A percentile compares a stretch with the other conserved stretches of the same genome.
Conservation (phyloP, 2,888 invertebrate genomes). For the Lomographa bimaculata region DNA sequence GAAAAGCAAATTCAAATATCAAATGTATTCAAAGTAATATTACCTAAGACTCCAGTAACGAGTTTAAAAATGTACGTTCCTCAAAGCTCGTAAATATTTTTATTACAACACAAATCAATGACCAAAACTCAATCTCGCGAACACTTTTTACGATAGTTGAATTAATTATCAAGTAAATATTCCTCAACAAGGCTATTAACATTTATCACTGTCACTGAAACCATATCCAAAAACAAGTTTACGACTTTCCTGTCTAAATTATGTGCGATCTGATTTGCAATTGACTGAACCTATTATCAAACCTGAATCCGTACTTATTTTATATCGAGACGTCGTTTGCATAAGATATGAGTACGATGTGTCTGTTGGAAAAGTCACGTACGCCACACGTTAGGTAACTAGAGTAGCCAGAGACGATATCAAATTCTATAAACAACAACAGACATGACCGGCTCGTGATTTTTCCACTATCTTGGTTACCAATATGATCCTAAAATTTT, state of each 20-base stretch:
- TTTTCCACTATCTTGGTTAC: slow-evolving; percentile 39
- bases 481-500: too few relatives aligned
- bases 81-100: too few relatives aligned
- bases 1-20: too few relatives aligned
- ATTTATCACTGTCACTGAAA: background rate
- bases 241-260: slow-evolving; percentile 4
- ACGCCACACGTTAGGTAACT: slow-evolving; percentile 7
- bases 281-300: slow-evolving; percentile 8
- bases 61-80: too few relatives aligned
- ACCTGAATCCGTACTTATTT: slow-evolving; percentile 6
- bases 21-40: too few relatives aligned
- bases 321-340: slow-evolving; percentile 8
- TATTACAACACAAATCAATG: too few relatives aligned
- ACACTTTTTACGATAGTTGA: too few relatives aligned
- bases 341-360: slow-evolving; percentile 11
- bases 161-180: slow-evolving; percentile 2
- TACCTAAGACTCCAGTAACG: too few relatives aligned
- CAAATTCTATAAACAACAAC: background rate
- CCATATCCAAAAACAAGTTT: slow-evolving; percentile 5
- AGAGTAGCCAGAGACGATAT: slow-evolving; percentile 1
- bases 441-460: slow-evolving; percentile 18
- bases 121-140: too few relatives aligned
- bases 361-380: slow-evolving; percentile 10
- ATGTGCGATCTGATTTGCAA: slow-evolving; percentile 9
- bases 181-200: background rate